phyloP scores from a whole-genome alignment of 2,888 invertebrate species.

The Aspidiotus destructor region DNA sequence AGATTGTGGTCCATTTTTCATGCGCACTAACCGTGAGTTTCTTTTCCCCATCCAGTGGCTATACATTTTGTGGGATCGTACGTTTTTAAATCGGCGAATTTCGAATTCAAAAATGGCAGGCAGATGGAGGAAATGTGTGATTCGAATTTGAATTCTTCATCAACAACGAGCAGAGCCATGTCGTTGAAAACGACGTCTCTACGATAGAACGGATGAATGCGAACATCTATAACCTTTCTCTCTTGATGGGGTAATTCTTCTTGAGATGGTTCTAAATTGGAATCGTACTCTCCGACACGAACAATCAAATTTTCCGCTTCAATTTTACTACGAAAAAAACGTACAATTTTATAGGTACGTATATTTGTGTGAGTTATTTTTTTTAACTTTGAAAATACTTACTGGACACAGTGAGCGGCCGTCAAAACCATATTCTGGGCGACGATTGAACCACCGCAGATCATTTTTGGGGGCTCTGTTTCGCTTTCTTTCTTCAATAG shows the following conservation, averaged over 20 bases:
- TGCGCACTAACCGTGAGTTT: not conserved
- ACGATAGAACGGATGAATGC: conserved; percentile 49
- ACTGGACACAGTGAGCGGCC: conserved; percentile 64
- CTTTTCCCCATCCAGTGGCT: conserved; percentile 58
- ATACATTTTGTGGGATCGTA: conserved; percentile 47
- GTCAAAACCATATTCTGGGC: conserved; percentile 65
- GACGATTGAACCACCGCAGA: conserved; percentile 71
- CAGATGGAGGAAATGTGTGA: conserved; percentile 63
- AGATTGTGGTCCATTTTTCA: no score
- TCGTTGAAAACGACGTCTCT: conserved; percentile 56
- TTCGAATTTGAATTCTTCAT: conserved; percentile 48
- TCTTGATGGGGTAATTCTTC: conserved; percentile 62
- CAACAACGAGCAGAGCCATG: conserved; percentile 54
- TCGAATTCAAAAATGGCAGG: conserved; percentile 50
- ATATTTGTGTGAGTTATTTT: not conserved
- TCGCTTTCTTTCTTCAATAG: conserved; percentile 37
- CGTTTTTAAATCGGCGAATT: conserved; percentile 37
- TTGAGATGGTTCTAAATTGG: conserved; percentile 52
- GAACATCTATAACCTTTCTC: conserved; percentile 45
- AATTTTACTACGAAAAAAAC: conserved; percentile 10
- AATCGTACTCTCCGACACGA: conserved; percentile 75
- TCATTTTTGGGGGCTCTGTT: conserved; percentile 44
- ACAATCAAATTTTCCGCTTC: conserved; percentile 41
- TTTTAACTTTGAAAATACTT: conserved; percentile 41
- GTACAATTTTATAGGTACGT: not conserved